These are phyloP conservation scores for Sarcophaga carnaria DNA, from an alignment of 2,888 invertebrate species.

Conservation along the genomic window DNA sequence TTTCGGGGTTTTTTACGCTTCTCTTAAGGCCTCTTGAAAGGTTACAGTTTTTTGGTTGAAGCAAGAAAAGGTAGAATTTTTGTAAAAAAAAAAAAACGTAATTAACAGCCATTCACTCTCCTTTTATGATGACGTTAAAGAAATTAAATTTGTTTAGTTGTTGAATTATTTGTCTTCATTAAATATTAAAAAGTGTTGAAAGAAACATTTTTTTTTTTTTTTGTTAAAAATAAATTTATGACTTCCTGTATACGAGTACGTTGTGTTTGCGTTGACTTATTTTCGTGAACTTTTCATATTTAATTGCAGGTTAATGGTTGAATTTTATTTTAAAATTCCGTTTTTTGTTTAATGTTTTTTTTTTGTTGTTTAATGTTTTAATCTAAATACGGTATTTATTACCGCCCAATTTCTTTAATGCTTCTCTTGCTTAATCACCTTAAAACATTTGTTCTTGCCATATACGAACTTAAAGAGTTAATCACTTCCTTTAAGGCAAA, in stretches of 20 bases:
- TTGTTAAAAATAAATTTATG: not conserved
- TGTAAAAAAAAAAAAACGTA: not conserved
- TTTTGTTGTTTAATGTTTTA: not conserved
- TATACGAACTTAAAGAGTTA: too few relatives aligned
- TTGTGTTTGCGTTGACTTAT: not conserved
- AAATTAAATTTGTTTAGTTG: not conserved
- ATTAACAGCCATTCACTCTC: not conserved
- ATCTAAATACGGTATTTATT: not conserved
- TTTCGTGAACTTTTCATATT: not conserved
- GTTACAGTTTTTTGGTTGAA: not conserved
- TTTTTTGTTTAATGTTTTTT: not conserved
- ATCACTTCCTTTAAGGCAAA: too few relatives aligned
- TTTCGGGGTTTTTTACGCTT: slow-evolving; percentile 8
- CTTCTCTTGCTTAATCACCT: not conserved
- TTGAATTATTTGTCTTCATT: not conserved
- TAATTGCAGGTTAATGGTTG: not conserved
- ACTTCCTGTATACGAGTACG: too few relatives aligned
- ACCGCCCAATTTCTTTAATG: not conserved
- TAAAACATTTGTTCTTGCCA: too few relatives aligned
- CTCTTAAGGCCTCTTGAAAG: slow-evolving; percentile 22
- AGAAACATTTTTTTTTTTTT: not conserved
- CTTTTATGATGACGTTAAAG: not conserved
- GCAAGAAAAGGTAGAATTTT: not conserved
- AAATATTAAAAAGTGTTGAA: not conserved
- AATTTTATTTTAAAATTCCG: not conserved